Evolutionary conservation across 2,888 invertebrate species (phyloP).

Genomic region (Macropis europaea): DNA sequence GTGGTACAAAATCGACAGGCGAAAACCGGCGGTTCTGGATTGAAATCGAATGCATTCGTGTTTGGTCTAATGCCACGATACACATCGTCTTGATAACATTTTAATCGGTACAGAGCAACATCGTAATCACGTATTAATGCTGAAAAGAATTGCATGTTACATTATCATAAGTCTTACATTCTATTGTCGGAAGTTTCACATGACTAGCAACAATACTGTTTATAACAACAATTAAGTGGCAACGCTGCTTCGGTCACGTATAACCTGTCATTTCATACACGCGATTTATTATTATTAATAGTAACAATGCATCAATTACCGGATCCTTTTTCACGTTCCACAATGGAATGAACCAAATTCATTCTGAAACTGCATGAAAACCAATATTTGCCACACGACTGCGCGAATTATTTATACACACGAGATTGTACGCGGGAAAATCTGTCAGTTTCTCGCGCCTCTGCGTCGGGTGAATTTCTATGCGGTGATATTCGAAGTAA

Average conservation of each 20-base stretch:
- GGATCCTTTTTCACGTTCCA: constrained; percentile 70
- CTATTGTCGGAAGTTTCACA: not conserved
- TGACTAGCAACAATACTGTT: not conserved
- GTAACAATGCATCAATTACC: constrained; percentile 71
- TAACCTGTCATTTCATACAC: constrained; percentile 37
- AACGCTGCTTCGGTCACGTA: not conserved
- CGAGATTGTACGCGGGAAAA: constrained; percentile 58
- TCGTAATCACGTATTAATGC: constrained; percentile 82
- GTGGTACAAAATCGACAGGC: constrained; percentile 89
- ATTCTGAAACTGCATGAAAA: constrained; percentile 62
- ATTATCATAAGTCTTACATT: not conserved
- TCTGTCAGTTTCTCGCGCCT: constrained; percentile 41
- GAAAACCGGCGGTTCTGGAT: constrained; percentile 88
- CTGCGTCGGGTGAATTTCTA: not conserved
- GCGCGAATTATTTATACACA: constrained; percentile 15
- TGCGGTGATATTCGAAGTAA: not conserved
- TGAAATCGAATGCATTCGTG: constrained; percentile 80
- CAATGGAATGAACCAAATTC: constrained; percentile 69
- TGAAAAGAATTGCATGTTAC: constrained; percentile 34
- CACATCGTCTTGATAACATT: constrained; percentile 84
- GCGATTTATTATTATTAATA: not conserved
- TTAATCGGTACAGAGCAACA: constrained; percentile 83
- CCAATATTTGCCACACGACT: constrained; percentile 22
- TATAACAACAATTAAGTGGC: not conserved
- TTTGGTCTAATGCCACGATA: constrained; percentile 84